phyloP scores from a whole-genome alignment of 1,140 invertebrate genomes.

The Pemphigus obesinymphae region DNA sequence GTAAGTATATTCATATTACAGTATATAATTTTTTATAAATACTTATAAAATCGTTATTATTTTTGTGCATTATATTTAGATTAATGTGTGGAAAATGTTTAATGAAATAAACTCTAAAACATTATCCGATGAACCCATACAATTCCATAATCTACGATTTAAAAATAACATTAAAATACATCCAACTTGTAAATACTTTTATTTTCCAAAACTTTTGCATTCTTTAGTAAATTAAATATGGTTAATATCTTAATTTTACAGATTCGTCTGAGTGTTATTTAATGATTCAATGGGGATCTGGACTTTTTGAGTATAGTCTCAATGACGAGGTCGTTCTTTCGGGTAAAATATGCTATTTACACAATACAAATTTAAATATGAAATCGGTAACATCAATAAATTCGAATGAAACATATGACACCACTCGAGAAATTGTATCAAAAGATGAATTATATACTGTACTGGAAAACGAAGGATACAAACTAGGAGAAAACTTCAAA shows the following conservation, averaged over 20 bases:
- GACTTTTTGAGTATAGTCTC: neutral
- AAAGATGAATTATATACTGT: neutral
- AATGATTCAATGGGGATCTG: slow-evolving; percentile 16
- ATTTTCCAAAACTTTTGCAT: no score
- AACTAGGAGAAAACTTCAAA: neutral
- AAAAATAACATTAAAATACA: neutral
- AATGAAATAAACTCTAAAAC: neutral
- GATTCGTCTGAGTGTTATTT: neutral
- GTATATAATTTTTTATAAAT: no score
- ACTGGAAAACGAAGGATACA: neutral
- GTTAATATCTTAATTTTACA: neutral
- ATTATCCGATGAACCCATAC: neutral
- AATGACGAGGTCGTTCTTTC: neutral
- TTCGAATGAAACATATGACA: neutral
- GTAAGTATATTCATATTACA: no score
- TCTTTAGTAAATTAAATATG: no score
- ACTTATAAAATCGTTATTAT: no score
- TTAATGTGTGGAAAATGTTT: neutral
- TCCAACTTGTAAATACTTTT: neutral
- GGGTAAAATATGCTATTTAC: neutral
- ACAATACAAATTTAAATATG: neutral
- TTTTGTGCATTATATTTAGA: no score
- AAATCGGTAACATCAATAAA: neutral
- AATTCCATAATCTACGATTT: neutral
- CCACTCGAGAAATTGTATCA: neutral